Conservation (phyloP, 2,113 vertebrate species). For the Petrocephalus microphthalmus region DNA sequence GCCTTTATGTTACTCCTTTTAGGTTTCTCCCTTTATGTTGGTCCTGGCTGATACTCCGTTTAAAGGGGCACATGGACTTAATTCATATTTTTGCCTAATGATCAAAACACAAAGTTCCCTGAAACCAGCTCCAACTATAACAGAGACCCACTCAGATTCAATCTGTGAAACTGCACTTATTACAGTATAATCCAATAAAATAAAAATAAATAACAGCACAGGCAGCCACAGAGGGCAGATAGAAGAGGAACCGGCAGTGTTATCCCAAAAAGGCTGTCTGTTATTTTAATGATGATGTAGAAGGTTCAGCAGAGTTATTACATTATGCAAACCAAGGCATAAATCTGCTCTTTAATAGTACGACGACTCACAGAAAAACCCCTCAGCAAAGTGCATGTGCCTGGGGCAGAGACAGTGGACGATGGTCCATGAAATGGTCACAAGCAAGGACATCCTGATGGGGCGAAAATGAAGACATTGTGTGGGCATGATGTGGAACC, state of each 20-base stretch:
- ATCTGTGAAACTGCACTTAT: neutral
- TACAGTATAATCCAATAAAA: neutral
- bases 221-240: neutral
- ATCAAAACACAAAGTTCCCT: neutral
- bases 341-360: conserved; percentile 46
- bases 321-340: conserved; percentile 8
- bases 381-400: conserved; percentile 50
- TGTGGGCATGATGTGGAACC: conserved; percentile 59
- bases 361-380: conserved; percentile 39
- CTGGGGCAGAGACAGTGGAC: conserved; percentile 52
- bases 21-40: too few species aligned
- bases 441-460: conserved; percentile 47
- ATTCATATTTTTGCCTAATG: neutral
- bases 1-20: neutral
- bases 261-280: neutral
- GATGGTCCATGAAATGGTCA: conserved; percentile 49
- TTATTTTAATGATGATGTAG: neutral
- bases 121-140: neutral
- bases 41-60: neutral
- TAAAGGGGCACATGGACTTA: neutral
- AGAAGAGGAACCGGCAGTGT: neutral
- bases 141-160: neutral
- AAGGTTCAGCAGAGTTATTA: conserved; percentile 10
- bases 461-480: conserved; percentile 20
- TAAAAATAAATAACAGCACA: neutral